These are phyloP conservation scores for Leptestheria dahalacensis DNA, from an alignment of 1,140 invertebrate genomes.

Conservation along the genomic window DNA sequence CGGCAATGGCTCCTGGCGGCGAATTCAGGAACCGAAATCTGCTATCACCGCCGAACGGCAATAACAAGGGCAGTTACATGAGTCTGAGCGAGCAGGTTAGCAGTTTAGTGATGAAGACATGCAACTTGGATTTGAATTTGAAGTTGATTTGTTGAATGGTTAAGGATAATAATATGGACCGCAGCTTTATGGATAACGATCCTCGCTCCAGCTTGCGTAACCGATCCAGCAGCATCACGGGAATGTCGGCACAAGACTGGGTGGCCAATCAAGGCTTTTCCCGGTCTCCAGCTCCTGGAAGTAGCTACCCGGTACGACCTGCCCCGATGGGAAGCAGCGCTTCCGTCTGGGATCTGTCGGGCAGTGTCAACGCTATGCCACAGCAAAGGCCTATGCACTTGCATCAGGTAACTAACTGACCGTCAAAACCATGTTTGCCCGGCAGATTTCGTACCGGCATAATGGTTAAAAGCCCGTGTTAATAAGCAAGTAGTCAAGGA, in stretches of 20 bases:
- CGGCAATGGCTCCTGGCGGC: background rate
- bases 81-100: background rate
- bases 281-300: conserved; percentile 16
- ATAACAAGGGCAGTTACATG: background rate
- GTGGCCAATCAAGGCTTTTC: conserved; percentile 17
- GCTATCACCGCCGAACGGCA: background rate
- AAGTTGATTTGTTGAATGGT: no score
- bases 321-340: conserved; percentile 23
- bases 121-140: background rate
- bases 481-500: no score
- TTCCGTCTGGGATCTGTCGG: conserved; percentile 35
- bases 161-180: background rate
- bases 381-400: conserved; percentile 27
- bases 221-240: conserved; percentile 19
- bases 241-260: conserved; percentile 2
- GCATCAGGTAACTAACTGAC: conserved; percentile 21
- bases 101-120: background rate
- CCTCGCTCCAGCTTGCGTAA: conserved; percentile 12
- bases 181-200: background rate
- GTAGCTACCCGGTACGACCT: background rate
- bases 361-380: background rate
- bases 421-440: conserved; percentile 28
- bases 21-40: background rate
- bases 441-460: conserved; percentile 21
- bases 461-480: no score